Conservation (phyloP, 2,113 vertebrate species). For the Callipepla squamata region DNA sequence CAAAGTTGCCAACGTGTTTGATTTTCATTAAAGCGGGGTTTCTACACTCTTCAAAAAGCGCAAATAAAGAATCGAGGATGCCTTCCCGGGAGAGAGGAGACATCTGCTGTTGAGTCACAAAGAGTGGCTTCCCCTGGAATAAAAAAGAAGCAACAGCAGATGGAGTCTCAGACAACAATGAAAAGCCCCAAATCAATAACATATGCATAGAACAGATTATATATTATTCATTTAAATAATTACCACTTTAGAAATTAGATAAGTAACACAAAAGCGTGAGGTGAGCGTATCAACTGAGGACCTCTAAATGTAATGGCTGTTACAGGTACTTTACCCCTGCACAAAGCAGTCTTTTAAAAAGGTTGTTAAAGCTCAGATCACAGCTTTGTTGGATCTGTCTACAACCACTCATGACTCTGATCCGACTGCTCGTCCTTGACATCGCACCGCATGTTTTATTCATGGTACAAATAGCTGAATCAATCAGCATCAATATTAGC, state of each 20-base stretch:
- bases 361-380: background rate
- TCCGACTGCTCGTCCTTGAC: background rate
- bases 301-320: background rate
- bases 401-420: background rate
- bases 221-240: conserved; percentile 47
- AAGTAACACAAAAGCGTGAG: background rate
- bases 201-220: conserved; percentile 69
- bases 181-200: conserved; percentile 77
- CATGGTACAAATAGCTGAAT: background rate
- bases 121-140: conserved; percentile 87
- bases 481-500: background rate
- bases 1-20: conserved; percentile 89
- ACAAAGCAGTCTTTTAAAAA: background rate
- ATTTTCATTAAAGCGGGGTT: conserved; percentile 91
- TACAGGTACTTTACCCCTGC: background rate
- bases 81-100: conserved; percentile 87
- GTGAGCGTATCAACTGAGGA: background rate
- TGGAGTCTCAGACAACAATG: conserved; percentile 80
- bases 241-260: conserved; percentile 20
- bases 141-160: conserved; percentile 77
- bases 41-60: conserved; percentile 92
- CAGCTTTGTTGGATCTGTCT: background rate
- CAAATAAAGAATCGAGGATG: conserved; percentile 89
- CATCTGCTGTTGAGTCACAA: conserved; percentile 82
- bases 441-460: background rate